Evolutionary conservation across 2,888 invertebrate genomes (phyloP), one percentile per base, ranked within the genome.

Genomic region (Synanthedon tipuliformis): DNA sequence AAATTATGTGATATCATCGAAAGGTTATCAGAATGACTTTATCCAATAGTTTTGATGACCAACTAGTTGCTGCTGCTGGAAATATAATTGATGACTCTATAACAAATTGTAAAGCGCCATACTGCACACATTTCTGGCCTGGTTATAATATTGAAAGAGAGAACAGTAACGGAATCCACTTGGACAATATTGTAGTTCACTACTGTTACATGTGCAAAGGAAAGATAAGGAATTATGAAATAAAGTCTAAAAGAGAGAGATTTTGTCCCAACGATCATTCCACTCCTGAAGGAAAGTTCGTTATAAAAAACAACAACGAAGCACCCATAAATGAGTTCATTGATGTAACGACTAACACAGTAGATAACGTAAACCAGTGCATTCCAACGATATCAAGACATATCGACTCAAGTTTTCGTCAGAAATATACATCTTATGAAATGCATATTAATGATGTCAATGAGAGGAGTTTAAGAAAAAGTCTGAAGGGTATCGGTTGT

Each of bases 371-470:
- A 57, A 76, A 69, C 57, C 71, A 68, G 57, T 68, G 69, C 64
- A 82, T 87, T 71, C 84, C 87, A 56, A 78, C 87, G 50, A 83
- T 87, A 73, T 87, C 87, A 48, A 75, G 74, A 57, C 78, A 82
- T 56, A 70, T 87, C 54, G 87, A 87, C 65, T 69, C 75, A 50
- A 77, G 73, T 65, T 72, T 75, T 66, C 73, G 78, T 55, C 79
- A 80, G 59, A 86, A 83, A 69, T 87, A 71, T 69, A 69, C 73
- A 60, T 76, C 83, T 55, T 75, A 74, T 61, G 78, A 83, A 64
- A 71, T 73, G 58, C 69, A 71, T 56, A 61, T 71, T 54, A 74
- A 66, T 63, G 69, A 72, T 63, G 59, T 64, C 55, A 73, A 69
- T 56, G 72, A 68, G 58, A 64, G 75, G 64, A 79, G 82, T 76